Conservation (phyloP, 1,140 invertebrate species). For the Stegodyphus dumicola region DNA sequence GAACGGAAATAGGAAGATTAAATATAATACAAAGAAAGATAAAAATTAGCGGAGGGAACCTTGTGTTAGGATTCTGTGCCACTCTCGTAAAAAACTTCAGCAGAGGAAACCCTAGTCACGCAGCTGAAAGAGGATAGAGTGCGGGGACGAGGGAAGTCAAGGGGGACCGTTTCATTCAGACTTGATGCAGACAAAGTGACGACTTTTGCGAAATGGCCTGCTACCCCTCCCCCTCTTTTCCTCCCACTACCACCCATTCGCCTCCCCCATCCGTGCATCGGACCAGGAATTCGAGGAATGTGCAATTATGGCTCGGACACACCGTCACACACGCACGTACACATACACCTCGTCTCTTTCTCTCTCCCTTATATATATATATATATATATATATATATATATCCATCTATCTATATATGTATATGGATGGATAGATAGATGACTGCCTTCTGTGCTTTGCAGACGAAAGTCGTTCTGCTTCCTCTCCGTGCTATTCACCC, state of each 20-base stretch:
- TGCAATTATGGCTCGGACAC: conserved; percentile 59
- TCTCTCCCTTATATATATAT: conserved; percentile 11
- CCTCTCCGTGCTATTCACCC: neutral
- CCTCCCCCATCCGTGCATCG: neutral
- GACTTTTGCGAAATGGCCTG: conserved; percentile 54
- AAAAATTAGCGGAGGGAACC: neutral
- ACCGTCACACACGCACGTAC: conserved; percentile 18
- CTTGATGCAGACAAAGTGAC: conserved; percentile 57
- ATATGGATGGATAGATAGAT: conserved; percentile 9
- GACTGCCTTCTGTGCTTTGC: conserved; percentile 1
- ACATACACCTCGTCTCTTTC: too few relatives aligned
- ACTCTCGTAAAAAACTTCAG: neutral
- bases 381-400: conserved; percentile 7
- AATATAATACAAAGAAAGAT: neutral
- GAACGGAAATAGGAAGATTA: neutral
- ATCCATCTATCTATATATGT: neutral
- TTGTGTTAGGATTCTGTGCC: neutral
- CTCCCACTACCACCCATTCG: neutral
- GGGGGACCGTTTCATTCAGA: conserved; percentile 39
- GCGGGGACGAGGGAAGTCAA: neutral
- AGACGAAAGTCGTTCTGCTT: neutral
- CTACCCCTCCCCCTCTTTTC: neutral
- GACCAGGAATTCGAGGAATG: conserved; percentile 51
- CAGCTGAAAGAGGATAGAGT: neutral
- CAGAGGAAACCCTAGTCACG: neutral